A percentile compares a stretch with the other conserved stretches of the same genome.
Conservation (phyloP, 2,113 vertebrate genomes). For the Grallaria varia region DNA sequence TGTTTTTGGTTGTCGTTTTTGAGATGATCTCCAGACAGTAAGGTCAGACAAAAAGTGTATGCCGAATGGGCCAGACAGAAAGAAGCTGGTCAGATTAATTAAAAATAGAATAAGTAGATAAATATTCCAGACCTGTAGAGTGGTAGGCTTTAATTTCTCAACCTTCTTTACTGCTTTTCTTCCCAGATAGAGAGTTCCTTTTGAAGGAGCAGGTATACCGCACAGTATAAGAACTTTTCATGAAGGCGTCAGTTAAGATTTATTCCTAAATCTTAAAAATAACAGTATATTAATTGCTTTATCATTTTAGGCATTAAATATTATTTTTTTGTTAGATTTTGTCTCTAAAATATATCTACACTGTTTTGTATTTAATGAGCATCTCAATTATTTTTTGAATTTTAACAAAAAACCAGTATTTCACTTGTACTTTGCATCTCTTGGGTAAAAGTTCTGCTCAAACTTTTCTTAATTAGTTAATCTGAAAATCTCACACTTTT, state of each 20-base stretch:
- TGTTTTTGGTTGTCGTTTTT: slow-evolving; percentile 30
- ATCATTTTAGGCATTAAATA: not conserved
- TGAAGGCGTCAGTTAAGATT: not conserved
- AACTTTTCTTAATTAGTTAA: not conserved
- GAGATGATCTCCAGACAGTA: slow-evolving; percentile 21
- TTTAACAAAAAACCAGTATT: not conserved
- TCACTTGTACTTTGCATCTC: not conserved
- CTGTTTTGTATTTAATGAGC: not conserved
- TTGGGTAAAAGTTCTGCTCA: not conserved
- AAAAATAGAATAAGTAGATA: slow-evolving; percentile 10
- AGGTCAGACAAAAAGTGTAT: slow-evolving; percentile 13
- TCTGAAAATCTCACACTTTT: not conserved
- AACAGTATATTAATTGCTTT: not conserved
- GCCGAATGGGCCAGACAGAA: slow-evolving; percentile 4
- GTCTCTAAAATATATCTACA: not conserved
- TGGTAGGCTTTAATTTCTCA: not conserved
- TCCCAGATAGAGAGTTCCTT: not conserved
- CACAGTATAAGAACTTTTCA: not conserved
- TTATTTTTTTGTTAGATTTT: not conserved
- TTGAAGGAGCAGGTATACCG: not conserved
- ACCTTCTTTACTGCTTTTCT: not conserved
- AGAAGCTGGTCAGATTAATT: slow-evolving; percentile 18
- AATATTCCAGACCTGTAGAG: slow-evolving; percentile 9
- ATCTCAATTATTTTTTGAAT: not conserved
- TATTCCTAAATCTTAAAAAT: not conserved